Conservation (phyloP, 1,140 invertebrate species). For the Agraylea sexmaculata region DNA sequence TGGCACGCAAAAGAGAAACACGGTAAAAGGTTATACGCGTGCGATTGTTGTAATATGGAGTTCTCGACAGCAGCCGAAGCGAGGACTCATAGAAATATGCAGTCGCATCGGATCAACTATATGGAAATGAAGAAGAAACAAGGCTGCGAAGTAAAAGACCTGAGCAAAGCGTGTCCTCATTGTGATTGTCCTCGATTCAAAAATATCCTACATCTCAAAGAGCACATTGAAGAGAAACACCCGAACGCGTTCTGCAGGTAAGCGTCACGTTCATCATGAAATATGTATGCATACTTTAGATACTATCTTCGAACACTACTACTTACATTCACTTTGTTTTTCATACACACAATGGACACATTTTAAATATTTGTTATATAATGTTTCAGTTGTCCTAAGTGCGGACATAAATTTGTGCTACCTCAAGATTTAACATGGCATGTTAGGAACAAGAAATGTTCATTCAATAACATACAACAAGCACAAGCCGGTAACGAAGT, state of each 20-base stretch:
- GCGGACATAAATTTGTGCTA: conserved; percentile 52
- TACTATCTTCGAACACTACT: neutral
- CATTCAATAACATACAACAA: conserved; percentile 24
- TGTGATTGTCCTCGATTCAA: conserved; percentile 41
- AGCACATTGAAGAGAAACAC: conserved; percentile 54
- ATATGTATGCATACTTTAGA: neutral
- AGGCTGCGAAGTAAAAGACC: conserved; percentile 28
- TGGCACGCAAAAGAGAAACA: conserved; percentile 47
- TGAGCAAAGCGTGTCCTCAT: conserved; percentile 45
- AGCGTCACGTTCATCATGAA: conserved; percentile 9
- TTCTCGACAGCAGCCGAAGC: conserved; percentile 51
- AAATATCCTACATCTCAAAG: conserved; percentile 47
- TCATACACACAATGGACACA: neutral
- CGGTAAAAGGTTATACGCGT: conserved; percentile 48
- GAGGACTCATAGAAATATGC: conserved; percentile 50
- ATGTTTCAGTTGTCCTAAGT: conserved; percentile 49
- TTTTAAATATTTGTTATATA: conserved; percentile 8
- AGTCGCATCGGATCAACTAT: conserved; percentile 45
- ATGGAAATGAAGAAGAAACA: conserved; percentile 34
- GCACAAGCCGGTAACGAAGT: conserved; percentile 22
- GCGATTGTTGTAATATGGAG: conserved; percentile 50
- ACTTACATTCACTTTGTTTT: neutral
- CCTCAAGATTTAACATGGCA: conserved; percentile 62
- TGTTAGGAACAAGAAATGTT: conserved; percentile 44
- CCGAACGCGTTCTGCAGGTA: conserved; percentile 43